Conservation (phyloP, 2,113 vertebrate genomes). For the Caloenas nicobarica region DNA sequence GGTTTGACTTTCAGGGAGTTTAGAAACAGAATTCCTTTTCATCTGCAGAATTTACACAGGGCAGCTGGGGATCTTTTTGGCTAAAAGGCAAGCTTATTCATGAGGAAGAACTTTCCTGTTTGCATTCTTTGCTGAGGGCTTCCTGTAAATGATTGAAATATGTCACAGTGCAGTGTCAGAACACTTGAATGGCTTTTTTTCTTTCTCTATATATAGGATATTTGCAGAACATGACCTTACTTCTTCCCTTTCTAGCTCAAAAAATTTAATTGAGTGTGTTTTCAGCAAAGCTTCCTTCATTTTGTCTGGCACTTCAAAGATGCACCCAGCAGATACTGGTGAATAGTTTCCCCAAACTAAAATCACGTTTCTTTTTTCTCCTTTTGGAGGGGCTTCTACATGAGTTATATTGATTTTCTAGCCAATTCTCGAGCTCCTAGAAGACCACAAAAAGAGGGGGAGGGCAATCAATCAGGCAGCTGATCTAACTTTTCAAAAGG, state of each 20-base stretch:
- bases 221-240: constrained; percentile 45
- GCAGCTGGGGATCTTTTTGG: constrained; percentile 8
- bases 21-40: constrained; percentile 10
- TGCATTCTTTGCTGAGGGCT: constrained; percentile 43
- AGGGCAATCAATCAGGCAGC: constrained; percentile 28
- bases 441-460: constrained; percentile 18
- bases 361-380: constrained; percentile 2
- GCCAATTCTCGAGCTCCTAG: constrained; percentile 11
- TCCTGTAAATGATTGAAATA: constrained; percentile 55
- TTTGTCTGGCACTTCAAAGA: constrained; percentile 49
- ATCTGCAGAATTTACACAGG: background rate
- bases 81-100: constrained; percentile 41
- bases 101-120: constrained; percentile 47
- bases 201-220: background rate
- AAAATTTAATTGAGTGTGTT: constrained; percentile 58
- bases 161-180: constrained; percentile 8
- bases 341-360: constrained; percentile 59
- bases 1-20: background rate
- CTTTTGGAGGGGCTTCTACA: constrained; percentile 6
- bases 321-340: constrained; percentile 41
- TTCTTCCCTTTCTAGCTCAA: constrained; percentile 30
- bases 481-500: constrained; percentile 60
- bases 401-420: constrained; percentile 54
- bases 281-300: constrained; percentile 49
- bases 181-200: background rate